phyloP scores from a whole-genome alignment of 2,797 vertebrate genomes.

The Mallotus villosus region DNA sequence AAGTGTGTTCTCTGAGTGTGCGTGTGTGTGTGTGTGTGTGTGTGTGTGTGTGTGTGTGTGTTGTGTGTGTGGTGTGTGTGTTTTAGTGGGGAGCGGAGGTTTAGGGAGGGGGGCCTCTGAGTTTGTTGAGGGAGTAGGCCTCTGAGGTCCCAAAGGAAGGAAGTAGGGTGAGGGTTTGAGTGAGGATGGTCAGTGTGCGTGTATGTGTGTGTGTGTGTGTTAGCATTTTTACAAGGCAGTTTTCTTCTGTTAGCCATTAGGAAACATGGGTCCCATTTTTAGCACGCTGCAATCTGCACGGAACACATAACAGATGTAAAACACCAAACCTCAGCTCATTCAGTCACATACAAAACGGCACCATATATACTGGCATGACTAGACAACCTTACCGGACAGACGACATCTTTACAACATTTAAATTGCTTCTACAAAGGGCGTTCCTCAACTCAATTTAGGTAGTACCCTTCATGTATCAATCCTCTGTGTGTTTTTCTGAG shows the following conservation, averaged over 20 bases:
- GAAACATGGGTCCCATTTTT: not conserved
- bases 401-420: not conserved
- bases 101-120: not conserved
- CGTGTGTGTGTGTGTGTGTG: not conserved
- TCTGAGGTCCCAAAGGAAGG: not conserved
- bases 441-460: not conserved
- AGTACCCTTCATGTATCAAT: not conserved
- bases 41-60: not conserved
- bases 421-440: not conserved
- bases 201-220: not conserved
- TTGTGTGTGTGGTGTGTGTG: not conserved
- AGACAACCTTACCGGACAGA: not conserved
- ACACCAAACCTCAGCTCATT: not conserved
- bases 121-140: not conserved
- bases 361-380: not conserved
- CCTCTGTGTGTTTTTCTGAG: not conserved
- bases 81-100: not conserved
- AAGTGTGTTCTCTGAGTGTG: slow-evolving; percentile 11
- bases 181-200: not conserved
- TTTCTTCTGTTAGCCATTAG: too few relatives aligned
- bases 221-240: not conserved
- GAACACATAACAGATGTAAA: too few relatives aligned
- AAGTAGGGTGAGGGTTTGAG: not conserved
- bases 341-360: not conserved
- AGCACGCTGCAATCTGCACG: not conserved